Conservation (phyloP, 2,113 vertebrate species). For the Mobula birostris region DNA sequence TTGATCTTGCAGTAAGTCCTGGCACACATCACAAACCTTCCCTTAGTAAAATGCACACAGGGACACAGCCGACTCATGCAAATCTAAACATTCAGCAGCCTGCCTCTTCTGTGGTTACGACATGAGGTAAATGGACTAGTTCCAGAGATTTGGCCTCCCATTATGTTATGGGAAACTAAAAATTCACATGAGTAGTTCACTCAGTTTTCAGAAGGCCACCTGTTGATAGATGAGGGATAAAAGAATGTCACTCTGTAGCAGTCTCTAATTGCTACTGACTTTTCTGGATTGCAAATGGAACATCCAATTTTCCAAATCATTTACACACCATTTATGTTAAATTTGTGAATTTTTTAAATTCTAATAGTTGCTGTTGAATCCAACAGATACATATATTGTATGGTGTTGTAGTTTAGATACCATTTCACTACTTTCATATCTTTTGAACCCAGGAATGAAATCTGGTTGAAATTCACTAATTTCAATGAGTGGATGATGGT, state of each 20-base stretch:
- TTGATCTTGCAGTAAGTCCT: constrained; percentile 79
- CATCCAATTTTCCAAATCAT: not conserved
- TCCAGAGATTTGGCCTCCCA: constrained; percentile 58
- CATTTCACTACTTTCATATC: not conserved
- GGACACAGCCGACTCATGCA: constrained; percentile 47
- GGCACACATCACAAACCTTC: constrained; percentile 55
- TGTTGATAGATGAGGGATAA: constrained; percentile 43
- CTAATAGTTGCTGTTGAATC: not conserved
- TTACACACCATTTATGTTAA: not conserved
- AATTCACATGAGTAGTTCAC: constrained; percentile 62
- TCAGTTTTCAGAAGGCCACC: constrained; percentile 52
- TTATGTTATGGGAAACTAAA: constrained; percentile 59
- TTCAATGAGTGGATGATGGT: not conserved
- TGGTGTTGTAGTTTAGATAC: not conserved
- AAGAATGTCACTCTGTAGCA: not conserved
- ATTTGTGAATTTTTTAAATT: not conserved
- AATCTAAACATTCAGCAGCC: constrained; percentile 55
- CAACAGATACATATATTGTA: not conserved
- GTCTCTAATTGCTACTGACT: constrained; percentile 15
- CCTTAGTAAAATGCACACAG: constrained; percentile 50
- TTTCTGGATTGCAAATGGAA: not conserved
- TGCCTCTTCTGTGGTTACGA: constrained; percentile 54
- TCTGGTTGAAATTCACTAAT: not conserved
- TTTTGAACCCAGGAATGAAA: not conserved
- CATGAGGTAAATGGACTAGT: constrained; percentile 54